Percentiles rank a stretch among this genome's conserved stretches.
These are phyloP conservation scores for Anas platyrhynchos DNA, from an alignment of 2,113 vertebrate species.

Conservation along the genomic window DNA sequence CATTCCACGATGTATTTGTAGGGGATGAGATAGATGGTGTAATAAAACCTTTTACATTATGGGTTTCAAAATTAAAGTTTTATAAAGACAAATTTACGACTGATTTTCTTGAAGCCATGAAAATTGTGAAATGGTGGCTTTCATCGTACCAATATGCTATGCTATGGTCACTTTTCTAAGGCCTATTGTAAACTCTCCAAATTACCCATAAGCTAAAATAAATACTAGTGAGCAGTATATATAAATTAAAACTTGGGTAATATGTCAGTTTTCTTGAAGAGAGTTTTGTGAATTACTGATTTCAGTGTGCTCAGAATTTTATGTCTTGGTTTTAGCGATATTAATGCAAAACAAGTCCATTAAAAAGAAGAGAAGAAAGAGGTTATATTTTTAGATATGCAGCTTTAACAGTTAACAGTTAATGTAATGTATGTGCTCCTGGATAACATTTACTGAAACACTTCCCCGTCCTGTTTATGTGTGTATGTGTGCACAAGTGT, in stretches of 20 bases:
- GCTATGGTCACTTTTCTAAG: background rate
- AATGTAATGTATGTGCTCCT: background rate
- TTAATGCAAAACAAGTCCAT: background rate
- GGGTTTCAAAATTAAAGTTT: background rate
- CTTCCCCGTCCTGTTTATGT: background rate
- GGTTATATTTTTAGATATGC: background rate
- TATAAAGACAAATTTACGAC: background rate
- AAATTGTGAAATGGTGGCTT: background rate
- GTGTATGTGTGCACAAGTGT: rapidly evolving
- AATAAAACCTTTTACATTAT: background rate
- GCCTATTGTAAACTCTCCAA: background rate
- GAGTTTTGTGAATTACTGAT: background rate
- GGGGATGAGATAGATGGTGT: background rate
- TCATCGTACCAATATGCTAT: background rate
- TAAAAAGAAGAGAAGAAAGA: background rate
- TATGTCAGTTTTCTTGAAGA: background rate
- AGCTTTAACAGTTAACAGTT: background rate
- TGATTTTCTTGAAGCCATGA: background rate
- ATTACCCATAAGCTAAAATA: background rate
- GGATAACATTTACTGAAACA: background rate
- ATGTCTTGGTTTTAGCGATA: background rate
- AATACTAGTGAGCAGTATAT: background rate
- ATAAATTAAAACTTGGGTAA: background rate
- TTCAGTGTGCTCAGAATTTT: background rate
- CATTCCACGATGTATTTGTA: background rate